Conservation (phyloP, 2,888 invertebrate genomes). For the Lasioglossum lativentre region DNA sequence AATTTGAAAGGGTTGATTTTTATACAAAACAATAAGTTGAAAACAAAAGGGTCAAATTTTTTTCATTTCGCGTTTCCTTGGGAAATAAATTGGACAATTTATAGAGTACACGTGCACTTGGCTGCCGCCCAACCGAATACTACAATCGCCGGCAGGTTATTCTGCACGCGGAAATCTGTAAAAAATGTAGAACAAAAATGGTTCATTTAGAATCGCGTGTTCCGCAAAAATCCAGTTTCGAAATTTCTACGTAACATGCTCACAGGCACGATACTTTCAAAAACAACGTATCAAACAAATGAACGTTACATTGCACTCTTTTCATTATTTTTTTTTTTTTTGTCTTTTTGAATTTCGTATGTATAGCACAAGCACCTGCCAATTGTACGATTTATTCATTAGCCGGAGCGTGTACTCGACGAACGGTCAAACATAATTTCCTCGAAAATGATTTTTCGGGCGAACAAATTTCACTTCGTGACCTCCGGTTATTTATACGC, state of each 20-base stretch:
- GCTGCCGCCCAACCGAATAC: not conserved
- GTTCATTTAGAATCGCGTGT: not conserved
- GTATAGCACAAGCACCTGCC: not conserved
- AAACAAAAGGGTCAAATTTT: not conserved
- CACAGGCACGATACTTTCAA: not conserved
- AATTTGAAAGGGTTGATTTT: too few relatives aligned
- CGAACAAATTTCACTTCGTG: not conserved
- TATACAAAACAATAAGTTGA: not conserved
- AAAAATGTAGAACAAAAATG: not conserved
- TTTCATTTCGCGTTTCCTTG: not conserved
- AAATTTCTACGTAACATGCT: not conserved
- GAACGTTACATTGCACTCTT: not conserved
- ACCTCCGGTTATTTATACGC: not conserved
- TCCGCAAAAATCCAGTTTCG: not conserved
- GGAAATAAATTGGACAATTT: not conserved
- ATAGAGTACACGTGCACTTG: constrained; percentile 5
- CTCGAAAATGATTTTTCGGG: not conserved
- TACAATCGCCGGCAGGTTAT: not conserved
- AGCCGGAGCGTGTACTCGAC: not conserved
- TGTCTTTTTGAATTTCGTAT: not conserved
- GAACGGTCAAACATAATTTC: not conserved
- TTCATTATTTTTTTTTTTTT: too few relatives aligned
- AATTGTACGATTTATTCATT: not conserved
- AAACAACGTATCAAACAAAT: not conserved
- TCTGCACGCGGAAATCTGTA: not conserved